phyloP scores from a whole-genome alignment of 2,888 invertebrate species.

The Leptopilina drosophilae region DNA sequence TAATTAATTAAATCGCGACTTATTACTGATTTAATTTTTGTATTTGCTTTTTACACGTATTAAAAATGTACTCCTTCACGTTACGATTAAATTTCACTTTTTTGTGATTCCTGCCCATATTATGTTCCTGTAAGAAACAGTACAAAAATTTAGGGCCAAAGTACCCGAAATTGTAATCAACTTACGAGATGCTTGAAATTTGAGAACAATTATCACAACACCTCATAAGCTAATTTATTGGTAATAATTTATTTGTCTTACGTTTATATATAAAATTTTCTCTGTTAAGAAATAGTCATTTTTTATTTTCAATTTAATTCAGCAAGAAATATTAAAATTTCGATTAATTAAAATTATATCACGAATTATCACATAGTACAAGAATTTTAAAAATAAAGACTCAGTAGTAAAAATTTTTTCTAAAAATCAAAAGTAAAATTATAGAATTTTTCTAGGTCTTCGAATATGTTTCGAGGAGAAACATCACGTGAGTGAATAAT shows the following conservation, averaged over 20 bases:
- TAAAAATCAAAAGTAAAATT: neutral
- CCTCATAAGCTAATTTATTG: neutral
- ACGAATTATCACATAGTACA: constrained; percentile 23
- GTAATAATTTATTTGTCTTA: constrained; percentile 10
- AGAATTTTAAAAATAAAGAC: neutral
- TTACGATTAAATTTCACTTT: constrained; percentile 50
- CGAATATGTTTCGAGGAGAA: constrained; percentile 16
- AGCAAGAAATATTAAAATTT: neutral
- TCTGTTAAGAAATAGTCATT: neutral
- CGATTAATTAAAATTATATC: constrained; percentile 20
- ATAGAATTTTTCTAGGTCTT: constrained; percentile 4
- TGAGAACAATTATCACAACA: neutral
- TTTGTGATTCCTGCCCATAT: constrained; percentile 53
- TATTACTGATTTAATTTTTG: constrained; percentile 70
- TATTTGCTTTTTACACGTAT: constrained; percentile 61
- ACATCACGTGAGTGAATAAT: constrained; percentile 15
- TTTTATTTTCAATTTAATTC: neutral
- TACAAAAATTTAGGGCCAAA: neutral
- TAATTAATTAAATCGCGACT: constrained; percentile 74
- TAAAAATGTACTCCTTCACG: constrained; percentile 55
- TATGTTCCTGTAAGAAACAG: constrained; percentile 45
- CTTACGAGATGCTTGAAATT: constrained; percentile 5
- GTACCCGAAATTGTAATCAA: neutral
- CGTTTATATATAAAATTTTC: neutral
- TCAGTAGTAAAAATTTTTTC: neutral